These are phyloP conservation scores for Parnassius mnemosyne DNA, from an alignment of 2,888 invertebrate species.

Conservation along the genomic window DNA sequence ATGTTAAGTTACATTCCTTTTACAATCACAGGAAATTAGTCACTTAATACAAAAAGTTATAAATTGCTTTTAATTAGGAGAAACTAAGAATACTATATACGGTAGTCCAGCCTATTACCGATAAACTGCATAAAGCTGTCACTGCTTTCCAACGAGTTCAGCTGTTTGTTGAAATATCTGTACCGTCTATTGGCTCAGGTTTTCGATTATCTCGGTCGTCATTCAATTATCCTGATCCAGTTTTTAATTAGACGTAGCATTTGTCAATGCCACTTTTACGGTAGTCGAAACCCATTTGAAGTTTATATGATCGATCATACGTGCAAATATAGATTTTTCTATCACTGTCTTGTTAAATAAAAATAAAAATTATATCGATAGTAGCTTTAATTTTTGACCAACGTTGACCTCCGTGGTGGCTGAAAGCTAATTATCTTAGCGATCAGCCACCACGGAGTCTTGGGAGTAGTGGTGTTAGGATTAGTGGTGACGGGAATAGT, in stretches of 20 bases:
- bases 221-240: slow-evolving; percentile 12
- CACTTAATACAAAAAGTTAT: slow-evolving; percentile 19
- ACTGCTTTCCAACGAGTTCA: slow-evolving; percentile 23
- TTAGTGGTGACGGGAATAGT: too few species aligned
- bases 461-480: too few species aligned
- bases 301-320: too few species aligned
- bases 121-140: slow-evolving; percentile 21
- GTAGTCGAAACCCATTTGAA: too few species aligned
- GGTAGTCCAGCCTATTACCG: slow-evolving; percentile 22
- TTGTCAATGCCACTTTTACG: slow-evolving; percentile 8
- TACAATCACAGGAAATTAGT: slow-evolving; percentile 16
- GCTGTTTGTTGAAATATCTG: slow-evolving; percentile 20
- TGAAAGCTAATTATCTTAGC: too few species aligned
- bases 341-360: too few species aligned
- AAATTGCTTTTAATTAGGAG: slow-evolving; percentile 26
- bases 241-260: slow-evolving; percentile 11
- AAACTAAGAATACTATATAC: slow-evolving; percentile 20
- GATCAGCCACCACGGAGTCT: too few species aligned
- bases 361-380: too few species aligned
- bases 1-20: slow-evolving; percentile 6
- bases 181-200: slow-evolving; percentile 7
- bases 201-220: slow-evolving; percentile 13
- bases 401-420: too few species aligned
- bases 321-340: too few species aligned
- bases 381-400: too few species aligned